Evolutionary conservation across 2,113 vertebrate species (phyloP).

Genomic region (Microtus richardsoni): DNA sequence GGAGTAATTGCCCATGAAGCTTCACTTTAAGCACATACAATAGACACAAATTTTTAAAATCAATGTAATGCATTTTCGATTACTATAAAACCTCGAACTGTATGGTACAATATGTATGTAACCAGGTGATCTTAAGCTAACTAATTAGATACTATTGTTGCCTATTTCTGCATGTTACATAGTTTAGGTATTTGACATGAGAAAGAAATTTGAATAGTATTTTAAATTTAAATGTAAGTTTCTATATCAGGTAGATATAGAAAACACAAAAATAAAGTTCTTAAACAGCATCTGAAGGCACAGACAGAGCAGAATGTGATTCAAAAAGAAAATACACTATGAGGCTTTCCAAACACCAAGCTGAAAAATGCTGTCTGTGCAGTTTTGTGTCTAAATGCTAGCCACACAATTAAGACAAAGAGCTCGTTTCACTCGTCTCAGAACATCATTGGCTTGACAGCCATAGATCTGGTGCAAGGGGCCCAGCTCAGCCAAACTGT

Average conservation of each 20-base stretch:
- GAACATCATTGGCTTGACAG: background rate
- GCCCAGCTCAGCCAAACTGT: background rate
- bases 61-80: background rate
- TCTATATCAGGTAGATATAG: background rate
- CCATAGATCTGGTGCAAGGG: background rate
- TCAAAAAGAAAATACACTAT: background rate
- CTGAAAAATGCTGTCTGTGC: background rate
- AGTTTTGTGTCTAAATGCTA: background rate
- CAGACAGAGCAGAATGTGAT: background rate
- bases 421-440: background rate
- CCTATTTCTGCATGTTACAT: background rate
- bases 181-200: background rate
- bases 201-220: background rate
- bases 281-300: background rate
- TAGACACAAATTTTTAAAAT: background rate
- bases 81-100: background rate
- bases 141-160: background rate
- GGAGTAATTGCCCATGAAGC: background rate
- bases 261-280: background rate
- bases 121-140: background rate
- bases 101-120: background rate
- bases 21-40: background rate
- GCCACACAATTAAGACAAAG: background rate
- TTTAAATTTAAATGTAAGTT: background rate
- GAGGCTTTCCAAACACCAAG: constrained; percentile 8